Conservation (phyloP, 2,113 vertebrate species). For the Campylomormyrus numenius region DNA sequence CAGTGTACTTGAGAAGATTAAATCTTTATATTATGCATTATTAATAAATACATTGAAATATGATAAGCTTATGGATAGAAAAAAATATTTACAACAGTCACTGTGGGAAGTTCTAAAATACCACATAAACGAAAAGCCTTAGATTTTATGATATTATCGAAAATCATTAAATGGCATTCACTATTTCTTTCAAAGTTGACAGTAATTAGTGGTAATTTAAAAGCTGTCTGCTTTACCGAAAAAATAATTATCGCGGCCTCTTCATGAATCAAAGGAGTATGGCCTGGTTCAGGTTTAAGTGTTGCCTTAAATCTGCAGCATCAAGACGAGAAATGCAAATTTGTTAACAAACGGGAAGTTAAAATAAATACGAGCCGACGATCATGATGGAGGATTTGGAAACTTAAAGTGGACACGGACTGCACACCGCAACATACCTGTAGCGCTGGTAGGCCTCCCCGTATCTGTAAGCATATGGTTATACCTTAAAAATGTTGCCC, state of each 20-base stretch:
- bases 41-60: neutral
- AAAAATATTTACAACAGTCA: neutral
- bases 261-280: neutral
- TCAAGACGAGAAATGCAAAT: neutral
- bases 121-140: neutral
- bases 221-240: neutral
- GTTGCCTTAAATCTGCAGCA: neutral
- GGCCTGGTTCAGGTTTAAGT: neutral
- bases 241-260: neutral
- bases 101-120: neutral
- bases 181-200: neutral
- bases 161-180: neutral
- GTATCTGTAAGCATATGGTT: neutral
- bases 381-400: neutral
- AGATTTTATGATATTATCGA: neutral
- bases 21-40: neutral
- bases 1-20: neutral
- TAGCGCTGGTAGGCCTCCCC: neutral
- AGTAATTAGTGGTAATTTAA: neutral
- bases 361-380: neutral
- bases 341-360: neutral
- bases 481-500: neutral
- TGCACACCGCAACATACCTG: neutral
- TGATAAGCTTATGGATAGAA: neutral
- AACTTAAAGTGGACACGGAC: neutral